Conservation (phyloP, 2,888 invertebrate species). For the Hypomecis punctinalis region DNA sequence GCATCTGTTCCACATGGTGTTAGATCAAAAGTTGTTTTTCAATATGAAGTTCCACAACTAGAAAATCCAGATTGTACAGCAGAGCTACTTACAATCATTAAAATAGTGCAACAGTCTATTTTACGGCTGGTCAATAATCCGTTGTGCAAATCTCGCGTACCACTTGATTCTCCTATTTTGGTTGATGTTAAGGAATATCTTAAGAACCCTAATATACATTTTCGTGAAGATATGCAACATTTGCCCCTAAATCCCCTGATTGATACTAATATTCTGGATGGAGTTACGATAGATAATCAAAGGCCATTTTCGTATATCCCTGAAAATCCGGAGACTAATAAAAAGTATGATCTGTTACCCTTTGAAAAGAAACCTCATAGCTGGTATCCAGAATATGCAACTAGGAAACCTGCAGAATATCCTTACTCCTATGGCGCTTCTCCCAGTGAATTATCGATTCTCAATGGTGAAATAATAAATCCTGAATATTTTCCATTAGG, state of each 20-base stretch:
- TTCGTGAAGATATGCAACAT: neutral
- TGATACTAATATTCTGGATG: neutral
- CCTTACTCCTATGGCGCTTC: neutral
- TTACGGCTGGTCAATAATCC: conserved; percentile 35
- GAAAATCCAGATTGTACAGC: conserved; percentile 48
- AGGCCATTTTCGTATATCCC: neutral
- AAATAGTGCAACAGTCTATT: conserved; percentile 49
- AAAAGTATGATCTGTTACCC: neutral
- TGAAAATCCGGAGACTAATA: neutral
- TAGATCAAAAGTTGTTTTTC: conserved; percentile 44
- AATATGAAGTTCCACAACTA: conserved; percentile 47
- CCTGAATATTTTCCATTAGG: neutral
- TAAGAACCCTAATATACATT: conserved; percentile 4
- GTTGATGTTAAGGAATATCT: conserved; percentile 1
- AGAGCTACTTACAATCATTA: conserved; percentile 48
- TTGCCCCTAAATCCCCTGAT: neutral
- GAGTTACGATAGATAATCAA: neutral
- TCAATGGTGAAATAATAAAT: neutral
- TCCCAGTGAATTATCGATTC: neutral
- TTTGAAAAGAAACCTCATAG: neutral
- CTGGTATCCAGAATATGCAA: neutral
- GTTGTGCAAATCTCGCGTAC: conserved; percentile 8
- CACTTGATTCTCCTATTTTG: neutral
- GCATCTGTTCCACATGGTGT: conserved; percentile 1
- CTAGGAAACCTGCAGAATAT: neutral